Conservation (phyloP, 2,113 vertebrate genomes). For the Parus major region DNA sequence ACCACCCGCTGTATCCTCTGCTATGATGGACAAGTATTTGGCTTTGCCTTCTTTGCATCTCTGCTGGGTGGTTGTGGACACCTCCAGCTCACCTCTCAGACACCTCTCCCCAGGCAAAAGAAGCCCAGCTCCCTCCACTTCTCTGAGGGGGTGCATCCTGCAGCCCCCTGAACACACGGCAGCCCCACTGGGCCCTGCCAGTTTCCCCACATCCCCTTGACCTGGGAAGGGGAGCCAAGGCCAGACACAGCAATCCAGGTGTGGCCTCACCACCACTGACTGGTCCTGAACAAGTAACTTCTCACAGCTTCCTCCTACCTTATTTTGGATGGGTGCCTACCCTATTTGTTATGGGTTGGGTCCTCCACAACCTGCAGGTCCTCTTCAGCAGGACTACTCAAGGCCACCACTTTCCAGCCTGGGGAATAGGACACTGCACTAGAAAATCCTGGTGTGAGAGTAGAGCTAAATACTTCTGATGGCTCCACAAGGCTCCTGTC, state of each 20-base stretch:
- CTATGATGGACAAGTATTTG: background rate
- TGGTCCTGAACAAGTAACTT: fast-evolving
- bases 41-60: background rate
- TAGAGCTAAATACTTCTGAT: background rate
- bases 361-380: background rate
- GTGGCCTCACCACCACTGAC: background rate
- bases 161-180: fast-evolving
- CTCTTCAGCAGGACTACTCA: background rate
- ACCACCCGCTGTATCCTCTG: background rate
- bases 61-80: background rate
- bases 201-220: background rate
- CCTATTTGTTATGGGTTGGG: background rate
- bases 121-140: background rate
- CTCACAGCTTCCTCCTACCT: background rate
- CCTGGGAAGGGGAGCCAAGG: background rate
- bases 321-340: background rate
- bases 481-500: background rate
- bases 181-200: background rate
- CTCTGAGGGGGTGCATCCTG: fast-evolving
- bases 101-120: background rate
- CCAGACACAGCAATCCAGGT: background rate
- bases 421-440: background rate
- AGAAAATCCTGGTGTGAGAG: background rate
- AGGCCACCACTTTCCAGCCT: background rate
- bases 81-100: background rate